Evolutionary conservation across 2,888 invertebrate genomes (phyloP), one percentile per base, ranked within the genome.

Genomic region (Dermolepida albohirtum): DNA sequence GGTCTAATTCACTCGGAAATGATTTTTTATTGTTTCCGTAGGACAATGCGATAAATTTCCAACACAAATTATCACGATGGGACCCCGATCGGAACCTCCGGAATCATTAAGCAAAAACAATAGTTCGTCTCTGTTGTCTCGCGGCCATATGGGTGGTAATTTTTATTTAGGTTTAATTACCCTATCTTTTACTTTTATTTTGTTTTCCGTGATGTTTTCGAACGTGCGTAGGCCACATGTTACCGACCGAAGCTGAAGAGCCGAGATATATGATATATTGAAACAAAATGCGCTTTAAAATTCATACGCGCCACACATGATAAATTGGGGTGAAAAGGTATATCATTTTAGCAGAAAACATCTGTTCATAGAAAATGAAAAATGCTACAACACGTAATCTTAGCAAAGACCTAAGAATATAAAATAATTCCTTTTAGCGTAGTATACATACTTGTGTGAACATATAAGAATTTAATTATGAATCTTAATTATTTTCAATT

Each of bases 151-250:
- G 51, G 51, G 34, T 34, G 29, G 51, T 29, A 29, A 52, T 52
- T 34, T 52, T 34, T 52, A 29, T 34, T 52, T 29, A 14, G 14
- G 14, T 29, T 12, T 52, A 52, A 52, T 52, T 52, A 34, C 51
- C 6, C 7, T 22, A 10, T 52, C 34, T 34, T 52, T 52, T 52
- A 34, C 34, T 29, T 52, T 52, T 52, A 52, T 52, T 52, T 12
- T 14, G 34, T 52, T 22, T 22, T 22, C 22, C 22, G 22, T 22
- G 22, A 22, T 22, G 22, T 22, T 34, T 5, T 29, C 29, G 29
- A 27, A 57, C 27, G 29, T 10, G 57, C 57, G 57, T 57, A 43
- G 57, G 57, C 57, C 57, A 57, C 22, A 57, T 57, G 57, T 57
- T 57, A 14, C 57, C 51, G 34, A 34, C 51, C 29, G 10, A 34